Evolutionary conservation across 1,140 invertebrate species (phyloP).

Genomic region (Phocides pigmalion): DNA sequence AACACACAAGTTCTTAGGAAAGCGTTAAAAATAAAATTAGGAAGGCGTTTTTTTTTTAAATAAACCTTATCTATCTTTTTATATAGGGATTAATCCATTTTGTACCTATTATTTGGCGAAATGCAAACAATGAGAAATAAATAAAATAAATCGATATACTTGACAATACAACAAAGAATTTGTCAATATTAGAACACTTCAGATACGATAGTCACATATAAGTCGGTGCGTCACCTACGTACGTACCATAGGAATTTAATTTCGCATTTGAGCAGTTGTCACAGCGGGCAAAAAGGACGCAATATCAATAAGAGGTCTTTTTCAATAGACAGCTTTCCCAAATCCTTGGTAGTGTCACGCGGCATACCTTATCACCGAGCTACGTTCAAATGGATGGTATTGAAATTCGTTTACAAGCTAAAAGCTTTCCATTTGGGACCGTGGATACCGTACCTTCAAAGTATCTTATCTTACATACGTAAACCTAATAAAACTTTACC

Average conservation of each 20-base stretch:
- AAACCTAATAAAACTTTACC: neutral
- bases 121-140: too few species aligned
- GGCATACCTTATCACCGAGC: neutral
- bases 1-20: too few species aligned
- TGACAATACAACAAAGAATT: neutral
- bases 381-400: neutral
- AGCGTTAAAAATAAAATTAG: too few species aligned
- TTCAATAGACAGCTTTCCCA: slow-evolving; percentile 4
- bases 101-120: too few species aligned
- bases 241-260: slow-evolving; percentile 13
- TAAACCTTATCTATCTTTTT: too few species aligned
- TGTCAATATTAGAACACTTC: neutral
- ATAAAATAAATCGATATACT: too few species aligned
- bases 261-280: slow-evolving; percentile 6
- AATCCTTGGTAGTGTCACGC: slow-evolving; percentile 1
- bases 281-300: neutral
- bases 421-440: neutral
- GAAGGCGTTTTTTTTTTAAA: too few species aligned
- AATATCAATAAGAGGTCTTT: slow-evolving; percentile 6
- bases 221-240: neutral
- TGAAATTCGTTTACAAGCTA: neutral
- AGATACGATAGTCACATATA: neutral
- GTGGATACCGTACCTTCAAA: neutral
- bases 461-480: neutral
- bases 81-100: too few species aligned